Conservation (phyloP, 2,113 vertebrate species). For the Himantopus leucocephalus region DNA sequence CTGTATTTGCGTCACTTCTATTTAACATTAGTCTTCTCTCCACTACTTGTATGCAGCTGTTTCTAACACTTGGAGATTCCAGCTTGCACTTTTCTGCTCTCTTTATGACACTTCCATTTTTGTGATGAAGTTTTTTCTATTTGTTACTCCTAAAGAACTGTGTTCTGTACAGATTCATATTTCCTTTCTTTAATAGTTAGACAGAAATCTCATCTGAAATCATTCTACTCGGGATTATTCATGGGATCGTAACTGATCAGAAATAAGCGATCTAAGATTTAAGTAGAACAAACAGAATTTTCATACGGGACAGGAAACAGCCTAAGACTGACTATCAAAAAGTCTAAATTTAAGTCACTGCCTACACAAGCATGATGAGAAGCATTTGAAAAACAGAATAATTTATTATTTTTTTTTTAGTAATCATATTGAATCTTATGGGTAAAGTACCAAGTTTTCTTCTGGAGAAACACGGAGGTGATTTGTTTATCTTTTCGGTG, state of each 20-base stretch:
- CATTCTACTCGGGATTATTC: not conserved
- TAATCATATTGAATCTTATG: not conserved
- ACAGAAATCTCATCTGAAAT: not conserved
- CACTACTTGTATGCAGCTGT: slow-evolving; percentile 5
- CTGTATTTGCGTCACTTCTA: not conserved
- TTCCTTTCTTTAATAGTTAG: not conserved
- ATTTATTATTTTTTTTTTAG: not conserved
- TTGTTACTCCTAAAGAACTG: not conserved
- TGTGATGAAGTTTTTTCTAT: not conserved
- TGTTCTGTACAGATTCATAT: not conserved
- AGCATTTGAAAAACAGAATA: not conserved
- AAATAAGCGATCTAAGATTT: not conserved
- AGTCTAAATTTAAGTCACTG: not conserved
- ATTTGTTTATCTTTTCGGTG: not conserved
- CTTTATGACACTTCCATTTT: not conserved
- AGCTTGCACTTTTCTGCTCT: not conserved
- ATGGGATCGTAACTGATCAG: not conserved
- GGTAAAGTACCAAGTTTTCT: not conserved
- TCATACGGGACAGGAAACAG: not conserved
- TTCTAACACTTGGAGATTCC: not conserved
- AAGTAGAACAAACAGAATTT: not conserved
- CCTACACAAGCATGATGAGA: not conserved
- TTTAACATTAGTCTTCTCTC: not conserved
- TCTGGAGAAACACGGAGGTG: accelerated
- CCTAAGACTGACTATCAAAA: not conserved